phyloP scores from a whole-genome alignment of 37 sponge, comb jelly and placozoan species.

The Ianthella basta region DNA sequence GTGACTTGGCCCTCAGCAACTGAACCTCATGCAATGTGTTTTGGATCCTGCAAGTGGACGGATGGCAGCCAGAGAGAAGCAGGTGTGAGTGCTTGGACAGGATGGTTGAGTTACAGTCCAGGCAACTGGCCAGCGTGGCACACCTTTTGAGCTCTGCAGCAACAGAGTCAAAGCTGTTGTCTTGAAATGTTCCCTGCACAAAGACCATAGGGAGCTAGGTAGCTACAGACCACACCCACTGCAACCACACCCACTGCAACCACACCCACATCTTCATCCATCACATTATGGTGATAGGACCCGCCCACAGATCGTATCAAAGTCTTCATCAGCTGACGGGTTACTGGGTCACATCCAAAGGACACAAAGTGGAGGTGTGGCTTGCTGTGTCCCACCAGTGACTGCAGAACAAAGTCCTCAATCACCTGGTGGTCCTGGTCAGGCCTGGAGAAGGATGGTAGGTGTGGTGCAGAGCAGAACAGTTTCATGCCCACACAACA shows the following conservation, averaged over 20 bases:
- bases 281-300: conserved; percentile 10
- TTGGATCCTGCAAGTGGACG: background rate
- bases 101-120: too few relatives aligned
- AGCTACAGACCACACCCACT: background rate
- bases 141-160: conserved; percentile 10
- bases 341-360: conserved; percentile 17
- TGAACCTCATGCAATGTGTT: background rate
- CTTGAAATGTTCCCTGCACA: conserved; percentile 27
- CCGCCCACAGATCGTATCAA: background rate
- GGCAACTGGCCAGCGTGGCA: too few relatives aligned
- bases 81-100: too few relatives aligned
- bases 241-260: too few relatives aligned
- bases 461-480: too few relatives aligned
- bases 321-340: conserved; percentile 10
- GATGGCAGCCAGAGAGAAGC: too few relatives aligned
- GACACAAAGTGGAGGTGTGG: conserved; percentile 27
- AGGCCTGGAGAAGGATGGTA: background rate
- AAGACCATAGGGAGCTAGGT: background rate
- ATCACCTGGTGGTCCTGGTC: background rate
- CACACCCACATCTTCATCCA: conserved; percentile 1
- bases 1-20: background rate
- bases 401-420: background rate
- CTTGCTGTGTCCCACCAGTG: background rate
- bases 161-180: background rate
- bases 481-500: background rate